Conservation (phyloP, 2,888 invertebrate genomes). For the Dasypolia templi region DNA sequence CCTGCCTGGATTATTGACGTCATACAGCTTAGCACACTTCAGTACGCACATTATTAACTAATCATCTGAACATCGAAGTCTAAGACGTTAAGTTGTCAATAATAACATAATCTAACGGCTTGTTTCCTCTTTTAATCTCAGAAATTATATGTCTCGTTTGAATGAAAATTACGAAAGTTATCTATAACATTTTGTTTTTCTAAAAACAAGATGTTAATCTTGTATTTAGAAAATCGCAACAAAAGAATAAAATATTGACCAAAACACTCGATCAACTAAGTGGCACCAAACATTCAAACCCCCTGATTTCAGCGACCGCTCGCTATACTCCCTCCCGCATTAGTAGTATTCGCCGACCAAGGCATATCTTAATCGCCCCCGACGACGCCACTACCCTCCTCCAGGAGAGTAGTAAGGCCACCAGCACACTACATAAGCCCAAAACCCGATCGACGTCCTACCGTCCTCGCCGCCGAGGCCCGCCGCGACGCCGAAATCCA, state of each 20-base stretch:
- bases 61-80: not conserved
- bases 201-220: not conserved
- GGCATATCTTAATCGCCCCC: no score
- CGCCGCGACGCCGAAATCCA: no score
- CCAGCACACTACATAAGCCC: no score
- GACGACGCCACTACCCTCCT: no score
- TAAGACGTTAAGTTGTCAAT: not conserved
- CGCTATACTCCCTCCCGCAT: no score
- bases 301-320: no score
- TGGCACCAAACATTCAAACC: no score
- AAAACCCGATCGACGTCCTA: no score
- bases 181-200: not conserved
- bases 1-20: constrained; percentile 59
- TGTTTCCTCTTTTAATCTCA: constrained; percentile 2
- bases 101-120: not conserved
- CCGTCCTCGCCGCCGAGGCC: no score
- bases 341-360: no score
- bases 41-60: constrained; percentile 5
- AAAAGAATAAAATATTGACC: constrained; percentile 3
- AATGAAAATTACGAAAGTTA: not conserved
- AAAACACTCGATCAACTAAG: constrained; percentile 8
- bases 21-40: constrained; percentile 40
- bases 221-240: no score
- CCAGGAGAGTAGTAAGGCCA: no score
- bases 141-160: not conserved